phyloP scores from a whole-genome alignment of 1,140 invertebrate species.

The Drosophila elegans region DNA sequence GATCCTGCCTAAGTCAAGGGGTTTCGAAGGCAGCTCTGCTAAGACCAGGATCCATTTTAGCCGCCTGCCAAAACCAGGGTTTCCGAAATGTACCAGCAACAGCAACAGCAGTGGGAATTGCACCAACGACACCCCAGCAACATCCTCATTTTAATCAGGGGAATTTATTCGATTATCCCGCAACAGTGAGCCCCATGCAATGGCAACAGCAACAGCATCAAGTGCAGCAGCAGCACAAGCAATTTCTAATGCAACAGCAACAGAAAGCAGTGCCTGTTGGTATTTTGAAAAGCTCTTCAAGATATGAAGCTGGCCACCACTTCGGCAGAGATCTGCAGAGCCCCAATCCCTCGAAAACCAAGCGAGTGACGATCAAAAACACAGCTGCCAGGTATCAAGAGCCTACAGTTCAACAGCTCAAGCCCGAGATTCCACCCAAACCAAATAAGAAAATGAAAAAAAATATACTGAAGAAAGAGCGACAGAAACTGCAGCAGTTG shows the following conservation, averaged over 20 bases:
- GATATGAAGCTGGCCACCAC: background rate
- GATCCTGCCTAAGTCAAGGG: background rate
- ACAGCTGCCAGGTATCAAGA: background rate
- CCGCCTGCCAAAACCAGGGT: background rate
- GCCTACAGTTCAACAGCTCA: background rate
- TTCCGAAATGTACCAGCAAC: background rate
- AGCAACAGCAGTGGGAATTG: background rate
- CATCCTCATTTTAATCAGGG: background rate
- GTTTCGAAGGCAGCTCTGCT: slow-evolving; percentile 3
- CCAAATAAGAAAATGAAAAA: background rate
- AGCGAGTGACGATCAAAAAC: slow-evolving; percentile 5
- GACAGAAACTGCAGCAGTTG: slow-evolving; percentile 9
- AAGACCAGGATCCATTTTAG: background rate
- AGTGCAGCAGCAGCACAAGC: slow-evolving; percentile 12
- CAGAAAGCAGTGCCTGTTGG: background rate
- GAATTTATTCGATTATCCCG: background rate
- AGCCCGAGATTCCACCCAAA: slow-evolving; percentile 7
- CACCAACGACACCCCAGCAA: background rate
- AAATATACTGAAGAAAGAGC: background rate
- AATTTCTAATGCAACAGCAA: slow-evolving; percentile 11
- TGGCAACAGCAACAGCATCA: slow-evolving; percentile 11
- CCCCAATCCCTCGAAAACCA: background rate
- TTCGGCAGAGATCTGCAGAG: background rate
- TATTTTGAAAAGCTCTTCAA: slow-evolving; percentile 24
- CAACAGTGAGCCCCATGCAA: background rate